Evolutionary conservation across 1,140 invertebrate genomes (phyloP).

Genomic region (Triops longicaudatus): DNA sequence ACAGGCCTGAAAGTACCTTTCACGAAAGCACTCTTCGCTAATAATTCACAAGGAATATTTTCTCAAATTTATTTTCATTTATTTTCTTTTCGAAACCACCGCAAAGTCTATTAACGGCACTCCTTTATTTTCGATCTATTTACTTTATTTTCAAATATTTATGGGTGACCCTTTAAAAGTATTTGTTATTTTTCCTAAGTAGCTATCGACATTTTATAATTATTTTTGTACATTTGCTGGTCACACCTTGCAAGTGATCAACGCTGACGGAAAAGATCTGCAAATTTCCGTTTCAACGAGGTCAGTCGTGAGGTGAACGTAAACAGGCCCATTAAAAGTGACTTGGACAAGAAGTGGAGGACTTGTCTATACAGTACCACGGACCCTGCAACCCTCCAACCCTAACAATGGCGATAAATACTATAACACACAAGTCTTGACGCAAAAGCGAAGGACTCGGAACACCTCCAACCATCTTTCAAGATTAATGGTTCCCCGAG

Average conservation of each 20-base stretch:
- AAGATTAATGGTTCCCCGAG: not conserved
- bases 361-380: too few species aligned
- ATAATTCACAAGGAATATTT: too few species aligned
- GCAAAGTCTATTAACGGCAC: too few species aligned
- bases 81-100: too few species aligned
- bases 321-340: slow-evolving; percentile 12
- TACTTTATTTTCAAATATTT: too few species aligned
- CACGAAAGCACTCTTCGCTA: too few species aligned
- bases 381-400: too few species aligned
- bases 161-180: not conserved
- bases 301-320: slow-evolving; percentile 7
- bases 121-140: too few species aligned
- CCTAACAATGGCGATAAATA: not conserved
- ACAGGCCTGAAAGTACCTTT: too few species aligned
- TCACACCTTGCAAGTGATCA: not conserved
- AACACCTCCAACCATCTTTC: not conserved
- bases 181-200: not conserved
- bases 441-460: not conserved
- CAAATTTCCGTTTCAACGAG: not conserved
- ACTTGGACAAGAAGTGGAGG: not conserved
- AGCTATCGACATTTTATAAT: not conserved
- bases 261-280: not conserved
- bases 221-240: not conserved
- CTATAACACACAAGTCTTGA: not conserved
- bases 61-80: too few species aligned